phyloP scores from a whole-genome alignment of 1,140 invertebrate genomes.

The Melanaphis sacchari region DNA sequence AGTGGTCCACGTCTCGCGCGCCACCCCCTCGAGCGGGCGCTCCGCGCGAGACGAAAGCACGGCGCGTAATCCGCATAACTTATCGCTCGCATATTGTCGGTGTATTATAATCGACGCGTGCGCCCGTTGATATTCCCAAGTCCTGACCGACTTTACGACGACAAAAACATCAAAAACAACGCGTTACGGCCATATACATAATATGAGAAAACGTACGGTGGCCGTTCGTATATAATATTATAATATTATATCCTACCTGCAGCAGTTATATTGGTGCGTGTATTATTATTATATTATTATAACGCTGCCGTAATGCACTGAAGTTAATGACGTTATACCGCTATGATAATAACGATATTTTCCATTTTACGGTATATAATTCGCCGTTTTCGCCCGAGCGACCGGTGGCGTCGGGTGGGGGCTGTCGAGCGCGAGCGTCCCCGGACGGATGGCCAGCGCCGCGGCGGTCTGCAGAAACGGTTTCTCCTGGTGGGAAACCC shows the following conservation, averaged over 20 bases:
- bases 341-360: conserved; percentile 38
- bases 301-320: background rate
- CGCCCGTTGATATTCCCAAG: background rate
- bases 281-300: background rate
- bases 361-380: background rate
- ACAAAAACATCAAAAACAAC: background rate
- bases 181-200: too few species aligned
- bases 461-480: background rate
- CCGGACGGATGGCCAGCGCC: background rate
- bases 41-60: too few species aligned
- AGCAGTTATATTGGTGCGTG: background rate
- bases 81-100: too few species aligned
- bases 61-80: too few species aligned
- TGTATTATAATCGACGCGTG: too few species aligned
- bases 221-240: background rate
- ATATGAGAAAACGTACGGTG: background rate
- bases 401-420: background rate
- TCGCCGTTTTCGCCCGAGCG: background rate
- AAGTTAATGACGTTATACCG: background rate
- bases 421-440: background rate
- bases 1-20: too few species aligned
- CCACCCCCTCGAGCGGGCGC: too few species aligned
- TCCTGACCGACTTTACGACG: background rate
- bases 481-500: background rate
- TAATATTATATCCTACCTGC: background rate